Evolutionary conservation across 2,888 invertebrate genomes (phyloP), one percentile per base, ranked within the genome.

Genomic region (Hyles lineata): DNA sequence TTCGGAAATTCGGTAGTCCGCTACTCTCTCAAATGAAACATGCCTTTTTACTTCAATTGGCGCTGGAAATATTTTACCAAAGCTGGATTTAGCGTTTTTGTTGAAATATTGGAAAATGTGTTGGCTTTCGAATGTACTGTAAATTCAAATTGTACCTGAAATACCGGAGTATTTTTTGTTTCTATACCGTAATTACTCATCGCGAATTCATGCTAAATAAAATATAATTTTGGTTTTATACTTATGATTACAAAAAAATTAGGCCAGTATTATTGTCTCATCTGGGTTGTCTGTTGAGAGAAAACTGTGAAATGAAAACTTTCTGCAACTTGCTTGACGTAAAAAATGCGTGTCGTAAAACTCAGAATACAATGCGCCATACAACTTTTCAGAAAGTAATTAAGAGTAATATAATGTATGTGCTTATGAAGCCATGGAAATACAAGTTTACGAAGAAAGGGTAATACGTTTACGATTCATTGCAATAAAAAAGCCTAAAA

Each of bases 91-190:
- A 67, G 67, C 23, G 21, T 67, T 67, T 50, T 67, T 75, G 71
- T 72, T 76, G 74, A 70, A 72, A 71, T 74, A 74, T 74, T 70
- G 72, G 67, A 21, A 23, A 67, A 67, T 50, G 23, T 21, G 9
- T 50, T 67, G 17, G 43, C 67, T 50, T 23, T 23, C 17, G 43
- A 21, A 43, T 43, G 50, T n/a, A 23, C n/a, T 55, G 23, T 21
- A 67, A 50, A 21, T 67, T 9, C 21, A 67, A 67, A 43, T 50
- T 23, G 43, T 67, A 21, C 17, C 43, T 50, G 35, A 63, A 63
- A 63, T 23, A 6, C 7, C 15, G 11, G 21, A 50, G 43, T 67
- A 67, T 50, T 11, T 63, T 8, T 29, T 7, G 3, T 15, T n/a
- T 32, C 5, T 19, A 9, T n/a, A 19, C 32, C 17, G 19, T 32